Evolutionary conservation across 2,888 invertebrate genomes (phyloP), one percentile per base, ranked within the genome.

Genomic region (Zhengitettix transpicula): DNA sequence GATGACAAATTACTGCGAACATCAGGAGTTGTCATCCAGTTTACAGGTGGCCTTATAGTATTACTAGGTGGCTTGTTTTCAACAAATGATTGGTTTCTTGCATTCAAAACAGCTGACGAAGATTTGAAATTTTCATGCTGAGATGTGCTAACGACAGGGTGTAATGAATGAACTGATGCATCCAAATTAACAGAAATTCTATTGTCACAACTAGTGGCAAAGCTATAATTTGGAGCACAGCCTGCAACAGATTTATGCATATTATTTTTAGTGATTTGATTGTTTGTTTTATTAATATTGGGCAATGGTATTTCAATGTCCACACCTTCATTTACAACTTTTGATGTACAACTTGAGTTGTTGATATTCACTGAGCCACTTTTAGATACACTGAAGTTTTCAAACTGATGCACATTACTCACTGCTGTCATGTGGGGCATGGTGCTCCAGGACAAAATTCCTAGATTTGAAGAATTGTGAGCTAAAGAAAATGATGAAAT

Each of bases 21-120:
- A 64, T 78, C 78, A 1, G 79, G 78, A 1, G 79, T 74, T 66
- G 81, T 80, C 81, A 81, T 81, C 81, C 81, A 81, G 66, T 81
- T 81, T 0, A 81, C 78, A 0, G 79, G 77, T 8, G 77, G 73
- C 63, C 76, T 61, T 28, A 28, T 28, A 28, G 28, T 28, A 28
- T 28, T 28, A 28, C 28, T 28, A 28, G 28, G 28, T 28, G 28
- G 28, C 28, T 28, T 28, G 7, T 7, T 28, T 28, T 28, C 28
- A 28, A 28, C 28, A 28, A 28, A 28, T 28, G 28, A 28, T 28
- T 28, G 28, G 28, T 28, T 28, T 28, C 28, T 28, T 28, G 7
- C 28, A 28, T 28, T 28, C 28, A 28, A 28, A 28, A 28, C 28
- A 5, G 28, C 28, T 28, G 28, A 28, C 7, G 28, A 28, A 28